Base-by-base conservation (phyloP, 2,888 invertebrate genomes). In the Trissolcus brochymenae region DNA sequence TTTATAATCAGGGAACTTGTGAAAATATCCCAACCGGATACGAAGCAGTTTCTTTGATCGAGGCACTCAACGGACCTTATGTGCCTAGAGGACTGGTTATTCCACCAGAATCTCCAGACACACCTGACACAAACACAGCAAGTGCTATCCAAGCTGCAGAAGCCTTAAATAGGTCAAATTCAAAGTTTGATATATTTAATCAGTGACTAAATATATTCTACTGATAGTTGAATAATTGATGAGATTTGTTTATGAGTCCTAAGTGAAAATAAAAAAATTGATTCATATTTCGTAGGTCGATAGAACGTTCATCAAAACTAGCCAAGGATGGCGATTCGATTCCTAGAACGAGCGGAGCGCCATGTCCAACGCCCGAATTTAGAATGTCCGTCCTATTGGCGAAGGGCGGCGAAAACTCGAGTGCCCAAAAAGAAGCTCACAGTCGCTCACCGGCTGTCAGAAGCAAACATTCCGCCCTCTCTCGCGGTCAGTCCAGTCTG, bases 31-130 rank as follows among this genome's bases (percentile, higher is more conserved):
- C 98, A 11, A 92, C 95, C 0, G 98, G 98, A 0, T 98, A 97
- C 90, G 96, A 98, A 90, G 94, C 97, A 29, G 96, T 98, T 62
- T 96, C 98, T 0, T 91, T 98, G 62, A 95, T 98, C 81, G 98
- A 98, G 90, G 98, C 98, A 3, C 91, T 98, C 64, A 98, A 98
- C 90, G 98, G 98, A 0, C 98, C 97, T 6, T 94, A 93, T 83
- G 90, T 91, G 41, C 91, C 92, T 60, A 91, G 92, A 80, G 86
- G 87, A 61, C 84, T 87, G 40, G 82, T 85, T 16, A 87, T 90
- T 14, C 89, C 90, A n/a, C 88, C 90, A 6, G 88, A 90, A 78
- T 88, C 90, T 40, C 91, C 91, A 0, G 91, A 91, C 75, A 91
- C 91, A 11, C 91, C 92, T 0, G 93, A 94, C 80, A 93, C 92